phyloP scores from a whole-genome alignment of 2,113 vertebrate genomes.

The Sinosuthora webbiana region DNA sequence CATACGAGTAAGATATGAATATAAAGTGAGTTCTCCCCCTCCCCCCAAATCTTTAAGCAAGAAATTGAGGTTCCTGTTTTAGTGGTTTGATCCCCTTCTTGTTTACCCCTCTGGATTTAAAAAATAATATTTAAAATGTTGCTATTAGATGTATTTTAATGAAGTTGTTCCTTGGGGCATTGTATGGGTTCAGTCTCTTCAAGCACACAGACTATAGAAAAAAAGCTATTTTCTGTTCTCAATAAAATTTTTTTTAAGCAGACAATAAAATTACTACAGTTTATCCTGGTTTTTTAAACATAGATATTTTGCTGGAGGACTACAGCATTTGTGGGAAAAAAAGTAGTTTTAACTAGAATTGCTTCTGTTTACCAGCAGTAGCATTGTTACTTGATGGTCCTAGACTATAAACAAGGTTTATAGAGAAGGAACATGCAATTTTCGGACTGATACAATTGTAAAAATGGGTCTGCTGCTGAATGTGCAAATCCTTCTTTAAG shows the following conservation, averaged over 20 bases:
- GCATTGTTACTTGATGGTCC: neutral
- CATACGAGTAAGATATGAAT: neutral
- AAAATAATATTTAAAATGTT: neutral
- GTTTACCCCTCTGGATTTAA: neutral
- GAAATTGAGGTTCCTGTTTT: neutral
- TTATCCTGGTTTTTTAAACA: neutral
- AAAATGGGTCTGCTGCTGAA: neutral
- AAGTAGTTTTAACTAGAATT: neutral
- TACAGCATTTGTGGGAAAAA: neutral
- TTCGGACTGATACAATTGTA: neutral
- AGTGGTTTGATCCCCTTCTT: neutral
- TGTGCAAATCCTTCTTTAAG: neutral
- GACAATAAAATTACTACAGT: neutral
- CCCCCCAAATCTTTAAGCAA: neutral
- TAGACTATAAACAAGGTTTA: neutral
- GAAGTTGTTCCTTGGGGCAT: neutral
- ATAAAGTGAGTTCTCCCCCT: neutral
- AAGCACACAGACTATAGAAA: fast-evolving
- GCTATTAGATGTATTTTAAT: neutral
- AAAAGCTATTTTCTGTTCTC: neutral
- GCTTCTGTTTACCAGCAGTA: neutral
- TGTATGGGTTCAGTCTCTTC: neutral
- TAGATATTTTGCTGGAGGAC: neutral
- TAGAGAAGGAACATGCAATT: neutral
- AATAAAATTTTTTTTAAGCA: neutral